phyloP scores from a whole-genome alignment of 1,140 invertebrate genomes.

The Gryllus bimaculatus region DNA sequence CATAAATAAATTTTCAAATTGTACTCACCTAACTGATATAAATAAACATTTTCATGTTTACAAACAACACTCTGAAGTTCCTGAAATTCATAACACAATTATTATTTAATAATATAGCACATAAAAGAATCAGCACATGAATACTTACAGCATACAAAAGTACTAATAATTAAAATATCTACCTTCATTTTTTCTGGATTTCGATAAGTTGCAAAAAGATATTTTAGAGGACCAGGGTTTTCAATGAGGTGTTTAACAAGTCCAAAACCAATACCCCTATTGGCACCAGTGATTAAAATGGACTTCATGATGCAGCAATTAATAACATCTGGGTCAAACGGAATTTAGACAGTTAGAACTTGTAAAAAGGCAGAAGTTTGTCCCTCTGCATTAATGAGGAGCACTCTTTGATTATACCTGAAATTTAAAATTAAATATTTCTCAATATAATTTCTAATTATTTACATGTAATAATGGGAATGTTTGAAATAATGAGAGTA shows the following conservation, averaged over 20 bases:
- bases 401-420: too few species aligned
- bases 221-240: slow-evolving; percentile 41
- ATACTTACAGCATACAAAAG: not conserved
- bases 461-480: too few species aligned
- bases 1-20: not conserved
- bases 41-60: slow-evolving; percentile 48
- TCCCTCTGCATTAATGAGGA: too few species aligned
- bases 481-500: too few species aligned
- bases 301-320: slow-evolving; percentile 48
- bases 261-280: slow-evolving; percentile 77
- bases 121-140: not conserved
- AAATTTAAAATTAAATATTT: too few species aligned
- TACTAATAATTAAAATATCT: slow-evolving; percentile 25
- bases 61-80: slow-evolving; percentile 49
- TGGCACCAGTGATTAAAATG: slow-evolving; percentile 78
- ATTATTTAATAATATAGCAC: not conserved
- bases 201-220: slow-evolving; percentile 66
- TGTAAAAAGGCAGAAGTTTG: too few species aligned
- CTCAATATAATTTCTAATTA: too few species aligned
- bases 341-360: too few species aligned
- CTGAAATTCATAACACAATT: slow-evolving; percentile 39
- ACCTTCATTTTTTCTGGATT: slow-evolving; percentile 52
- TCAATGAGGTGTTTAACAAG: slow-evolving; percentile 58
- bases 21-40: slow-evolving; percentile 54
- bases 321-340: too few species aligned